A percentile compares a stretch with the other conserved stretches of the same genome.
phyloP scores from a whole-genome alignment of 2,797 vertebrate species.

The Furcifer pardalis region DNA sequence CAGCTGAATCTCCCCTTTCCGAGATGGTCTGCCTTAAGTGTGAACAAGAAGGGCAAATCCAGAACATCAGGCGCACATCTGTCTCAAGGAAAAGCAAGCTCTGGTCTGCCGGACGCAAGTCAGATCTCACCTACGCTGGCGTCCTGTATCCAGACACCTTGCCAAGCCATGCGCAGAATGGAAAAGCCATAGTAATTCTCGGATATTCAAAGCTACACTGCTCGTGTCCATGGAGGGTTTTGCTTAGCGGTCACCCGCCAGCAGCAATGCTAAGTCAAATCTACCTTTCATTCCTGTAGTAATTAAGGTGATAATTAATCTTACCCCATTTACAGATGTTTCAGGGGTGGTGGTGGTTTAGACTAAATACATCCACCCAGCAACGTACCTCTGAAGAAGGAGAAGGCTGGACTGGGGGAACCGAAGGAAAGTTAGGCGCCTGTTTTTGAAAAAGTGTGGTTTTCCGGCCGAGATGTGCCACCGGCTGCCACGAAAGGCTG shows the following conservation, averaged over 20 bases:
- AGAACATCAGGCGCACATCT: neutral
- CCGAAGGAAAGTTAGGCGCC: neutral
- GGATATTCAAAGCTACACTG: neutral
- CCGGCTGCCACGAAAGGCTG: neutral
- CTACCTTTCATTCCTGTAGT: too few relatives aligned
- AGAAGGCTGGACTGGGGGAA: too few relatives aligned
- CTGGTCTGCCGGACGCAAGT: neutral
- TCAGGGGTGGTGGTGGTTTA: neutral
- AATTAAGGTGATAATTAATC: neutral
- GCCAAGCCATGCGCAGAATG: neutral
- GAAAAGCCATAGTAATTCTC: neutral
- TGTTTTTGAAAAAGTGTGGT: neutral
- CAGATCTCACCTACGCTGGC: neutral
- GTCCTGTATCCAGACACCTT: neutral
- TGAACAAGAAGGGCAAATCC: neutral
- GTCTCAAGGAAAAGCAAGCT: neutral
- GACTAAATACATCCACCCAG: neutral
- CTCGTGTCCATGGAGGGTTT: neutral
- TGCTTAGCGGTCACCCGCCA: neutral
- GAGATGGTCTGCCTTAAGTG: neutral
- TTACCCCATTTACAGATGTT: too few relatives aligned
- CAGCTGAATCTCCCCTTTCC: neutral
- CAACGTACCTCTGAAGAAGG: slow-evolving; percentile 45
- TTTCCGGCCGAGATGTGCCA: neutral
- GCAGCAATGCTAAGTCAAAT: too few relatives aligned